Evolutionary conservation across 2,888 invertebrate genomes (phyloP), one percentile per base, ranked within the genome.

Genomic region (Drosophila melanocephala): DNA sequence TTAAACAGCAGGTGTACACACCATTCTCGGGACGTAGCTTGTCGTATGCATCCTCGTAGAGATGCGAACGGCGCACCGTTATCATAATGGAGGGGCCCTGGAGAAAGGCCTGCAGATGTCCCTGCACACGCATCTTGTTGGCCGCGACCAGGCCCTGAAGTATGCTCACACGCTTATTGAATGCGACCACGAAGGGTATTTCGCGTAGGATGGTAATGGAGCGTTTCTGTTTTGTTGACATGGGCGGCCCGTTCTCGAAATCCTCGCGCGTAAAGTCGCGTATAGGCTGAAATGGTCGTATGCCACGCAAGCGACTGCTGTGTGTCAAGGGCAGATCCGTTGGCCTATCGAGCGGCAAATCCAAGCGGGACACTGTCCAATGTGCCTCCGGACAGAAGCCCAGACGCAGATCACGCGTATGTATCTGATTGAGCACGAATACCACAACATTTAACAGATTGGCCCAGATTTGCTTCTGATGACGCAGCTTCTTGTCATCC

Each of bases 1-100:
- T 22, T 7, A 7, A 22, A 26, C 12, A 9, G 19, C 5, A 14
- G 6, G 26, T 5, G 16, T 14, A 28, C 39, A 12, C 10, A 97
- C 97, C 97, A 94, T 98, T 98, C 87, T 97, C 97, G 3, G 95
- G 95, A 2, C 98, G 97, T 6, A 99, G 95, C 93, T 98, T 98
- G 62, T 98, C 98, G 92, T 98, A 99, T 0, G 99, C 98, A 94
- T 99, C 99, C 94, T 99, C 99, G 93, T 99, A 99, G n/a, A 99
- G 95, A 94, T 98, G 98, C 80, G 97, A 97, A 66, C 99, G 95
- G 69, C 98, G 94, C 10, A 98, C 96, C 37, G 96, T 96, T 42
- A 98, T 95, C 83, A 95, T 95, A 80, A 97, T 96, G 51, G 95
- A 95, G 0, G 97, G 96, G 0, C 97, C 97, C 83, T 96, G 96